These are phyloP conservation scores for Drosophila paramelanica DNA, from an alignment of 2,888 invertebrate species.

Conservation along the genomic window DNA sequence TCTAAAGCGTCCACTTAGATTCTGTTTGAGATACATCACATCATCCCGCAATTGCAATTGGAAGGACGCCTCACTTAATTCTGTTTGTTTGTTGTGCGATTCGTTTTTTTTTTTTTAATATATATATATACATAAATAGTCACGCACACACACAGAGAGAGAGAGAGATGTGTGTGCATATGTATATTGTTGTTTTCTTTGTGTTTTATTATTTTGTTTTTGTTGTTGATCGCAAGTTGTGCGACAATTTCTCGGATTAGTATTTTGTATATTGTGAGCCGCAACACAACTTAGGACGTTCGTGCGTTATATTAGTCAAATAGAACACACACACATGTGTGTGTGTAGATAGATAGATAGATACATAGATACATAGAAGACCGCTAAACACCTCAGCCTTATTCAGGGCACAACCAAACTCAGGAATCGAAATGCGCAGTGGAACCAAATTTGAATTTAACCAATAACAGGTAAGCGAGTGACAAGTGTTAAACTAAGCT, in stretches of 20 bases:
- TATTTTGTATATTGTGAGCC: slow-evolving; percentile 6
- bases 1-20: slow-evolving; percentile 1
- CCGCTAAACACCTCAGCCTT: slow-evolving; percentile 19
- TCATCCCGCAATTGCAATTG: slow-evolving; percentile 1
- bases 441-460: slow-evolving; percentile 14
- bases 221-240: slow-evolving; percentile 10
- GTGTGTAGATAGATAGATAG: too few relatives aligned
- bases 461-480: slow-evolving; percentile 45
- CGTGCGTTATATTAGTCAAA: slow-evolving; percentile 1
- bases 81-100: slow-evolving; percentile 5
- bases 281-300: slow-evolving; percentile 35
- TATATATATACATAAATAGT: background rate
- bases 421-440: slow-evolving; percentile 13
- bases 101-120: background rate
- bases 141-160: too few relatives aligned
- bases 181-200: slow-evolving; percentile 16
- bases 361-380: background rate
- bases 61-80: background rate
- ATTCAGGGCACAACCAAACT: slow-evolving; percentile 7
- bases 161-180: too few relatives aligned
- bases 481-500: slow-evolving; percentile 22
- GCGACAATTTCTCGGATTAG: slow-evolving; percentile 1
- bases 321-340: slow-evolving; percentile 1
- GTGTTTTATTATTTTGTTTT: slow-evolving; percentile 18
- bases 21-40: slow-evolving; percentile 4